These are phyloP conservation scores for Telmatochromis bifrenatus DNA, from an alignment of 2,113 vertebrate genomes.

Conservation along the genomic window DNA sequence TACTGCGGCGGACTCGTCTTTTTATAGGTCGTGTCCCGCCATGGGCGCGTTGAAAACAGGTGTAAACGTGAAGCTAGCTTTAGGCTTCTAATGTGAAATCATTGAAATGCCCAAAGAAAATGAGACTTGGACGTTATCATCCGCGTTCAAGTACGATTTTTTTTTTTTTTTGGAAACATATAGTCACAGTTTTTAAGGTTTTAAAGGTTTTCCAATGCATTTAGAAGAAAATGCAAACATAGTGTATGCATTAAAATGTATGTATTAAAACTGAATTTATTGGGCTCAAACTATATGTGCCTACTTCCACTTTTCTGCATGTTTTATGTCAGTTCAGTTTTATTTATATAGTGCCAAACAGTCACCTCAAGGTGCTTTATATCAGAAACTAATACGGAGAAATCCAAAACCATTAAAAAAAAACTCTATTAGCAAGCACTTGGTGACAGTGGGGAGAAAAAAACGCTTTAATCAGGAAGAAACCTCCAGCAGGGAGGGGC, in stretches of 20 bases:
- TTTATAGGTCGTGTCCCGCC: background rate
- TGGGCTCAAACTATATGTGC: background rate
- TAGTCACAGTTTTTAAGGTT: rapidly evolving
- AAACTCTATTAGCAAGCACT: background rate
- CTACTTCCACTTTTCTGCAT: rapidly evolving
- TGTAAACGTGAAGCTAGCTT: background rate
- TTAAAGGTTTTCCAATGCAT: background rate
- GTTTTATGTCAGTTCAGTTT: background rate
- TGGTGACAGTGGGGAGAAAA: background rate
- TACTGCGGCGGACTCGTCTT: rapidly evolving
- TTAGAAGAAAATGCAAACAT: background rate
- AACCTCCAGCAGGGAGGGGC: background rate
- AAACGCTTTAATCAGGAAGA: background rate
- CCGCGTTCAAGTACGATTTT: background rate
- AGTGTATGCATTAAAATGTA: background rate
- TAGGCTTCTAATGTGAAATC: background rate
- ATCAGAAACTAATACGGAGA: background rate
- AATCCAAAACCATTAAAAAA: background rate
- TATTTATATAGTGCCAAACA: background rate
- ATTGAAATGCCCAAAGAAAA: background rate
- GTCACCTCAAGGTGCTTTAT: background rate
- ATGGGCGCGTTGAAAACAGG: background rate
- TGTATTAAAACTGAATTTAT: background rate
- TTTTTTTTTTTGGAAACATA: rapidly evolving
- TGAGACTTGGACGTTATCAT: background rate